Percentiles rank a stretch among this genome's conserved stretches.
These are phyloP conservation scores for Peromyscus leucopus DNA, from an alignment of 2,113 vertebrate species.

Conservation along the genomic window DNA sequence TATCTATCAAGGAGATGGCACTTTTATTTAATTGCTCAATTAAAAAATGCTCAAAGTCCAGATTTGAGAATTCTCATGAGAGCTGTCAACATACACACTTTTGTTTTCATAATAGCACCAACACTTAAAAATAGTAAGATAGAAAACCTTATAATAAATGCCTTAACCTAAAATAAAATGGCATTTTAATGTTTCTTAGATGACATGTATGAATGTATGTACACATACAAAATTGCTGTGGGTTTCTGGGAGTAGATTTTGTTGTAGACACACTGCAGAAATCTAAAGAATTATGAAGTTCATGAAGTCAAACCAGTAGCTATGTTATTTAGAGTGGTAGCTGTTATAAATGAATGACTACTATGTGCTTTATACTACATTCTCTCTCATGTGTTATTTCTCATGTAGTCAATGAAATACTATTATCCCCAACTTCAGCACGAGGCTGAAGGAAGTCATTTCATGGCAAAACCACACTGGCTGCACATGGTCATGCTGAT, in stretches of 20 bases:
- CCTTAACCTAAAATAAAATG: background rate
- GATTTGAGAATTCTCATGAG: background rate
- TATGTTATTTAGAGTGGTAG: background rate
- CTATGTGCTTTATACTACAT: background rate
- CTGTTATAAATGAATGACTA: background rate
- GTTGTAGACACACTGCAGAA: background rate
- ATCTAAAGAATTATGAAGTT: background rate
- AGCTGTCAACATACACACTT: background rate
- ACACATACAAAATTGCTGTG: background rate
- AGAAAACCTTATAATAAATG: background rate
- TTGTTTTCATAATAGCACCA: background rate
- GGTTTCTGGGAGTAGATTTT: background rate
- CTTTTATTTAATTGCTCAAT: slow-evolving; percentile 1
- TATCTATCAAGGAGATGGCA: background rate
- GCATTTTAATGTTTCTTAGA: background rate
- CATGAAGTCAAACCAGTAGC: background rate
- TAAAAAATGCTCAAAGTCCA: background rate
- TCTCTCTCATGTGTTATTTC: slow-evolving; percentile 7
- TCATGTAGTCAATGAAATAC: background rate
- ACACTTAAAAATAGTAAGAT: slow-evolving; percentile 5
- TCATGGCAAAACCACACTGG: background rate
- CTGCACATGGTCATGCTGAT: background rate
- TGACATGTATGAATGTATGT: background rate
- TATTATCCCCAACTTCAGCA: background rate
- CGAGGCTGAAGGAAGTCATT: slow-evolving; percentile 19